A percentile compares a stretch with the other conserved stretches of the same genome.
Evolutionary conservation across 1,140 invertebrate genomes (phyloP).

Genomic region (Amphibalanus amphitrite): DNA sequence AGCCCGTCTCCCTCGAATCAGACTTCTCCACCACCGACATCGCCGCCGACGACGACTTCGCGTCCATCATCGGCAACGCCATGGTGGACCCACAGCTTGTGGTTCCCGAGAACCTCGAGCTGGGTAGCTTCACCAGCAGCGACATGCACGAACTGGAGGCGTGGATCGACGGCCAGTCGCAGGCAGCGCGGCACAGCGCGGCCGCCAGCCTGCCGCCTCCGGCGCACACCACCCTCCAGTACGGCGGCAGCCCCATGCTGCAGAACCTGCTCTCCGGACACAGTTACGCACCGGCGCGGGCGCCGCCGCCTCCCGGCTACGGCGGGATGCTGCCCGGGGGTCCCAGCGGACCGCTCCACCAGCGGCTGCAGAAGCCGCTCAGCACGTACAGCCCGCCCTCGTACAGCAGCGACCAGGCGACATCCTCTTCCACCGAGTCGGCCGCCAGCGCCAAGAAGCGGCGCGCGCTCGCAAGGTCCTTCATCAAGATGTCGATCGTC

Average conservation of each 20-base stretch:
- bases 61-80: constrained; percentile 67
- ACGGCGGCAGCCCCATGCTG: constrained; percentile 15
- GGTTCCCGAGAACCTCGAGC: constrained; percentile 15
- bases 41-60: constrained; percentile 56
- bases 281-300: constrained; percentile 14
- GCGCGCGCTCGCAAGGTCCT: constrained; percentile 18
- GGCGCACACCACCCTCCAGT: constrained; percentile 7
- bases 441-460: constrained; percentile 16
- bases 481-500: not conserved
- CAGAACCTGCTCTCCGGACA: constrained; percentile 14
- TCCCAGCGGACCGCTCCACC: constrained; percentile 13
- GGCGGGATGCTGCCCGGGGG: constrained; percentile 14
- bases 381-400: constrained; percentile 16
- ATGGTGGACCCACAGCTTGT: constrained; percentile 49
- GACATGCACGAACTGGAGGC: constrained; percentile 38
- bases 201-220: constrained; percentile 15
- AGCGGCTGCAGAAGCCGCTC: constrained; percentile 14
- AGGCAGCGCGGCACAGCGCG: constrained; percentile 21
- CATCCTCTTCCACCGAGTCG: constrained; percentile 12
- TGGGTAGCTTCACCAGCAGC: constrained; percentile 12
- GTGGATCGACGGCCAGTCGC: constrained; percentile 59
- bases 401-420: constrained; percentile 8
- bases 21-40: constrained; percentile 22
- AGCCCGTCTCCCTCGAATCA: constrained; percentile 26
- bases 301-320: constrained; percentile 10